Evolutionary conservation across 2,113 vertebrate species (phyloP), one percentile per base, ranked within the genome.

Genomic region (Rhodinocichla rosea): DNA sequence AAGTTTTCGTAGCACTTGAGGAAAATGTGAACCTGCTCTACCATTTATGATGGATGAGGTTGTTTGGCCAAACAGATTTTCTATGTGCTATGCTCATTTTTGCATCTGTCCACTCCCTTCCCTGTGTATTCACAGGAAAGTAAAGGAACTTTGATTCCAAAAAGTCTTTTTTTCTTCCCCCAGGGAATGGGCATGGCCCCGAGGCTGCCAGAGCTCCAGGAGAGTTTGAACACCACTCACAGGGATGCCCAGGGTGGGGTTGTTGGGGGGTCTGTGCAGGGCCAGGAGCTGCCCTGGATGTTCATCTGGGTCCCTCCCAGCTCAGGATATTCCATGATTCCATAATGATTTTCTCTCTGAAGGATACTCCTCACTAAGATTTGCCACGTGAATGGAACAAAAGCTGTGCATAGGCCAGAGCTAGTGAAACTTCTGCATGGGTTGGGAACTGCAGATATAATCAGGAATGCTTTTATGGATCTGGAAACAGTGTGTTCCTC

Each of bases 211-310:
- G 86, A 81, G 37, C 59, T 65, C 27, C 50, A 81, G 68, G 22
- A 81, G 44, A 0, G 1, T 37, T 64, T 15, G 76, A 59, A 1
- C 13, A 27, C 3, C 4, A 0, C 40, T 71, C 4, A n/a, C 28
- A 53, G 53, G 70, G 53, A 4, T 86, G 63, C 14, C 2, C 87
- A 49, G 47, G 47, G 35, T 47, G 63, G 56, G 12, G 4, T 2
- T 63, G 30, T 49, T 77, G 49, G 49, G 55, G n/a, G 2, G 40
- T 55, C 30, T 83, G 47, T 1, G 55, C 53, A 76, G 62, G 62
- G 45, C 0, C 13, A 7, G 45, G 69, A 0, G 30, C 2, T 75
- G 77, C 1, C 0, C 33, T 82, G 26, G 9, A 0, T 17, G 24
- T 27, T 62, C 53, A n/a, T 82, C 7, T 0, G 45, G 15, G 7